Evolutionary conservation across 2,113 vertebrate species (phyloP).

Genomic region (Indicator maculatus): DNA sequence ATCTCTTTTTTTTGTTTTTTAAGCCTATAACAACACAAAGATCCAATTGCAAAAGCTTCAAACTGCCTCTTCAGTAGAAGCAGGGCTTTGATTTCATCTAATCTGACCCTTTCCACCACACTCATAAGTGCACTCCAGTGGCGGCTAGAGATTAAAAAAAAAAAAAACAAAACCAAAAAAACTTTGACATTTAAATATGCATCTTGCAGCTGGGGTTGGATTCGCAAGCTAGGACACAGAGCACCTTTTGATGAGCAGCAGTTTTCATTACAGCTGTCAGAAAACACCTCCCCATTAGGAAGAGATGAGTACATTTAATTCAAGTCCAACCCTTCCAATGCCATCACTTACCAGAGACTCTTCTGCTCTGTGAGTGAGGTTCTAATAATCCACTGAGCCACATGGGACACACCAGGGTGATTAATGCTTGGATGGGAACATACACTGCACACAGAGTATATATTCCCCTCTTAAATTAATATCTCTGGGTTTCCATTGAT

Average conservation of each 20-base stretch:
- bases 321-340: constrained; percentile 27
- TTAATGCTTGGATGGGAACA: constrained; percentile 52
- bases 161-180: neutral
- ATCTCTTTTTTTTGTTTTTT: neutral
- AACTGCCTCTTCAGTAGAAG: constrained; percentile 60
- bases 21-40: constrained; percentile 61
- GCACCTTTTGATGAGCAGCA: constrained; percentile 73
- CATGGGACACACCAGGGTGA: constrained; percentile 61
- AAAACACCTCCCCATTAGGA: constrained; percentile 71
- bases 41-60: constrained; percentile 48
- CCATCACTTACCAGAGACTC: constrained; percentile 61
- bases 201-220: constrained; percentile 70
- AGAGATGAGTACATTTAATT: constrained; percentile 49
- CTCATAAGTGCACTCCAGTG: constrained; percentile 60
- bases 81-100: constrained; percentile 66
- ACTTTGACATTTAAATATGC: constrained; percentile 77
- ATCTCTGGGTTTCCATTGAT: constrained; percentile 42
- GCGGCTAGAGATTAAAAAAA: constrained; percentile 23
- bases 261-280: constrained; percentile 71
- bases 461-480: constrained; percentile 17
- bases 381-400: constrained; percentile 68
- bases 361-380: constrained; percentile 56
- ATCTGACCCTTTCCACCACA: constrained; percentile 42
- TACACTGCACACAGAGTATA: neutral
- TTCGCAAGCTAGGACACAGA: constrained; percentile 70